Evolutionary conservation across 30 jellyfish, hydroid and myxozoan genomes (phyloP).

Genomic region (Pelagia noctiluca): DNA sequence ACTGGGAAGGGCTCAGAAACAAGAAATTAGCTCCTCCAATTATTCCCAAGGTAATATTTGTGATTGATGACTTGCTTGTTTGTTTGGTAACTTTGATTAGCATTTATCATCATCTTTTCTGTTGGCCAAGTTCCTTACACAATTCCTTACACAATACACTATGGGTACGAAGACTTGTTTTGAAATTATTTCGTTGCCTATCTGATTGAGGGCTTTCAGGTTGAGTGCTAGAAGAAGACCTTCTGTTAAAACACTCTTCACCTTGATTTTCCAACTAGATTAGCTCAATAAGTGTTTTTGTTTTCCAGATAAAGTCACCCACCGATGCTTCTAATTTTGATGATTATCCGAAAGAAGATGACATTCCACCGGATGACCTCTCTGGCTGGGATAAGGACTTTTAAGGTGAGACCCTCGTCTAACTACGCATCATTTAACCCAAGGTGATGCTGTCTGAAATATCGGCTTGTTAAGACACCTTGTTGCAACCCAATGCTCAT

Average conservation of each 20-base stretch:
- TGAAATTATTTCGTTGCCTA: too few relatives aligned
- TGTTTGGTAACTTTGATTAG: too few relatives aligned
- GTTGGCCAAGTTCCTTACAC: too few relatives aligned
- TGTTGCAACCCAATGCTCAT: not conserved
- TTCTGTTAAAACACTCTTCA: too few relatives aligned
- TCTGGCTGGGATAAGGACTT: constrained; percentile 99
- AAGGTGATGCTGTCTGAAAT: not conserved
- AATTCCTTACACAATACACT: too few relatives aligned
- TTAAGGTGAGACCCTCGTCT: constrained; percentile 13
- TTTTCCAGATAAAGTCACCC: constrained; percentile 79
- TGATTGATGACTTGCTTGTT: too few relatives aligned
- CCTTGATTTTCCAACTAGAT: too few relatives aligned
- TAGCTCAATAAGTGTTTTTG: not conserved
- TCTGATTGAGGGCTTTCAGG: too few relatives aligned
- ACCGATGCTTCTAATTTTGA: constrained; percentile 96
- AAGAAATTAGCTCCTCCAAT: constrained; percentile 91
- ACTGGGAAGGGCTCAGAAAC: constrained; percentile 96
- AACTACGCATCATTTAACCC: not conserved
- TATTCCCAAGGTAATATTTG: constrained; percentile 95
- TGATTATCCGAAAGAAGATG: constrained; percentile 98
- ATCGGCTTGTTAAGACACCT: not conserved
- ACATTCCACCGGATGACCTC: constrained; percentile 98
- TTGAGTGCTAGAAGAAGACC: too few relatives aligned
- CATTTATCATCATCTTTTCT: too few relatives aligned
- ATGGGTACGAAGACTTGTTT: too few relatives aligned